Evolutionary conservation across 2,797 vertebrate species (phyloP).

Genomic region (Setipinna tenuifilis): DNA sequence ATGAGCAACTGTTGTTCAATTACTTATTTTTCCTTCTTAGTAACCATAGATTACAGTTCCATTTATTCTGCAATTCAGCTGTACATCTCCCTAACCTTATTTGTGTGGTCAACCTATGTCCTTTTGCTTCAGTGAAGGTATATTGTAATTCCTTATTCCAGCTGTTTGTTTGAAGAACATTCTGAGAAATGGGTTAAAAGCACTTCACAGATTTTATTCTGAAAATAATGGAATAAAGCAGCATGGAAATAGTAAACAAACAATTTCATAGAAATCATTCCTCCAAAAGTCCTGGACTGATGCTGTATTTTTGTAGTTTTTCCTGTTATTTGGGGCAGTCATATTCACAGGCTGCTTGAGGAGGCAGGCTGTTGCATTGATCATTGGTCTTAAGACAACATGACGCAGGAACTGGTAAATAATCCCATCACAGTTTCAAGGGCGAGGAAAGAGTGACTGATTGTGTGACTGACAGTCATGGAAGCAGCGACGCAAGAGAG

Average conservation of each 20-base stretch:
- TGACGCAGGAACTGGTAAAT: background rate
- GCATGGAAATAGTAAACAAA: constrained; percentile 71
- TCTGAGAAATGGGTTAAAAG: background rate
- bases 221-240: constrained; percentile 74
- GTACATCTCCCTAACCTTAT: no score
- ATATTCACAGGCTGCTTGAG: background rate
- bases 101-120: no score
- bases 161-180: no score
- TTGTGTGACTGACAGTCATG: background rate
- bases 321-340: background rate
- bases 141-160: no score
- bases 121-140: no score
- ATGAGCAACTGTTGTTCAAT: no score
- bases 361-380: background rate
- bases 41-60: no score
- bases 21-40: no score
- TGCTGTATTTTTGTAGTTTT: constrained; percentile 14
- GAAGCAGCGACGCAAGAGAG: background rate
- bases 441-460: background rate
- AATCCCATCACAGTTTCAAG: constrained; percentile 12
- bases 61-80: no score
- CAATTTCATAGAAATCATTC: constrained; percentile 91
- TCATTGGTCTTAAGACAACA: background rate
- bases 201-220: constrained; percentile 23
- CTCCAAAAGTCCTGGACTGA: constrained; percentile 42